Evolutionary conservation across 2,113 vertebrate species (phyloP).

Genomic region (Ellobius talpinus): DNA sequence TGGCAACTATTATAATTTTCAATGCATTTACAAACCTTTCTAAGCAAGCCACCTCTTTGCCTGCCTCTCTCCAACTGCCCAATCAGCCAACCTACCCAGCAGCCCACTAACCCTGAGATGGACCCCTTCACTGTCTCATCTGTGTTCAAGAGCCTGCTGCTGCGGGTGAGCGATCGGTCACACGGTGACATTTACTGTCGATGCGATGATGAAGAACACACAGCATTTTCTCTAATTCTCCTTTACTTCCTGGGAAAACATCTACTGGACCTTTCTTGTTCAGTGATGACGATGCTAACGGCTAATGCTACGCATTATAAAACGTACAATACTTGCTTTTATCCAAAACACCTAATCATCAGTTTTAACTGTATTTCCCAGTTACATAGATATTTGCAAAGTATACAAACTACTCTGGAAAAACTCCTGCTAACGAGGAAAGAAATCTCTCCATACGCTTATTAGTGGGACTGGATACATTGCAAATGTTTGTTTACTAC

Average conservation of each 20-base stretch:
- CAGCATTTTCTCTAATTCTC: background rate
- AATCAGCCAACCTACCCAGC: background rate
- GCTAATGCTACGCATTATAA: background rate
- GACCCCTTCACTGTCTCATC: background rate
- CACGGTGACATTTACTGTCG: background rate
- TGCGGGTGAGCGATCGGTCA: background rate
- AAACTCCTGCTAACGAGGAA: background rate
- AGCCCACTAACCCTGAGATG: background rate
- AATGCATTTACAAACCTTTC: background rate
- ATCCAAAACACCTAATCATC: background rate
- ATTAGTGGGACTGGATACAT: background rate
- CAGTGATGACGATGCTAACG: background rate
- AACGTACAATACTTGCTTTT: constrained; percentile 6
- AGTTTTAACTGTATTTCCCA: constrained; percentile 9
- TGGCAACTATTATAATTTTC: background rate
- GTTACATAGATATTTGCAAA: background rate
- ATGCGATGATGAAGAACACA: background rate
- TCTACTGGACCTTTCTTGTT: background rate
- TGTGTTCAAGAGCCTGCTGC: background rate
- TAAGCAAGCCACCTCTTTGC: background rate
- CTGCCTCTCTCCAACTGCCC: background rate
- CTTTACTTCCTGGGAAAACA: background rate
- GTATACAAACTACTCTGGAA: background rate
- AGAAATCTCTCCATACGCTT: background rate
- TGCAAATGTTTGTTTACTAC: background rate